Percentiles rank a stretch among this genome's conserved stretches.
phyloP scores from a whole-genome alignment of 1,140 invertebrate genomes.

The Stegodyphus mimosarum region DNA sequence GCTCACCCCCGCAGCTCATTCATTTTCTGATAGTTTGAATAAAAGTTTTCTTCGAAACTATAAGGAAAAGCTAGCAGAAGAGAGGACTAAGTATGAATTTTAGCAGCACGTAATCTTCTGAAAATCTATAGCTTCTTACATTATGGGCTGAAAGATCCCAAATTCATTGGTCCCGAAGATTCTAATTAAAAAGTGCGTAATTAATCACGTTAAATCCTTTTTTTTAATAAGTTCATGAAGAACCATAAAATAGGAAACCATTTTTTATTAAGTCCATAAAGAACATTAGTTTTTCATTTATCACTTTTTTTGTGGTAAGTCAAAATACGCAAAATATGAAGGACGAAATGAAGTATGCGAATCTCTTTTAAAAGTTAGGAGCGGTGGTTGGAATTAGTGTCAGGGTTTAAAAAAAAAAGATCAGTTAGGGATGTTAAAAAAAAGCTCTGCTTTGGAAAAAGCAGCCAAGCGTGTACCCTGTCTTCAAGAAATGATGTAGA shows the following conservation, averaged over 20 bases:
- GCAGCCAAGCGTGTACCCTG: constrained; percentile 29
- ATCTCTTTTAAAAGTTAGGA: constrained; percentile 51
- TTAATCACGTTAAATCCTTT: constrained; percentile 51
- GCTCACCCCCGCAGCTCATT: too few relatives aligned
- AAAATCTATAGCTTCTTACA: constrained; percentile 11
- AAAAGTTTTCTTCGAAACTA: too few relatives aligned
- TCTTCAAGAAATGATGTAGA: constrained; percentile 56
- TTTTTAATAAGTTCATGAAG: constrained; percentile 42
- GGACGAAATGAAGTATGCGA: constrained; percentile 55
- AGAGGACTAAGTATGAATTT: not conserved
- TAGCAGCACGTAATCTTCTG: constrained; percentile 22
- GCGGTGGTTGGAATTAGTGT: constrained; percentile 32
- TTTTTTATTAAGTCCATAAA: constrained; percentile 14
- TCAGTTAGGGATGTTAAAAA: not conserved
- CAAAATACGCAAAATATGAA: constrained; percentile 52
- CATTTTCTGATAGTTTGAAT: too few relatives aligned
- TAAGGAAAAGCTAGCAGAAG: not conserved
- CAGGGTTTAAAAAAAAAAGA: constrained; percentile 8
- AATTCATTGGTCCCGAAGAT: constrained; percentile 14
- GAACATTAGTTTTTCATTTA: constrained; percentile 56
- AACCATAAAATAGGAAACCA: not conserved
- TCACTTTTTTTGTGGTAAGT: constrained; percentile 51
- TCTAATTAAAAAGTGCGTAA: constrained; percentile 37
- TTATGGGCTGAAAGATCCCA: constrained; percentile 32
- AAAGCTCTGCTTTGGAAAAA: constrained; percentile 39